Percentiles rank a stretch among this genome's conserved stretches.
Evolutionary conservation across 2,113 vertebrate genomes (phyloP).

Genomic region (Mus spicilegus): DNA sequence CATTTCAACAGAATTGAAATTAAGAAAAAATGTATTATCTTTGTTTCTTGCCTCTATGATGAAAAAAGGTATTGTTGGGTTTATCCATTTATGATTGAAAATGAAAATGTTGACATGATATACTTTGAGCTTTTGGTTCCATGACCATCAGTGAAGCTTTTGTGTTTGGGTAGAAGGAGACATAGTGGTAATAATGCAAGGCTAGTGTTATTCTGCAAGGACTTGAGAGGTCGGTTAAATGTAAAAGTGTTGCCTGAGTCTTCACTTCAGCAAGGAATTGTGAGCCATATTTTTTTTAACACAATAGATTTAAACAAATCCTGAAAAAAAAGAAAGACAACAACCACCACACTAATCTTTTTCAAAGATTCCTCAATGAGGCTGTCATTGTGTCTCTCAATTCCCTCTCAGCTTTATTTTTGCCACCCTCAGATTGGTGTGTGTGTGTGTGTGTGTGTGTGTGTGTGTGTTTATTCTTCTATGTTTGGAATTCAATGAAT

Average conservation of each 20-base stretch:
- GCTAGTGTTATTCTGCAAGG: conserved; percentile 44
- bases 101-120: neutral
- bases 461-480: neutral
- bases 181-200: neutral
- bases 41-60: neutral
- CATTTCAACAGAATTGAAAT: conserved; percentile 49
- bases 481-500: neutral
- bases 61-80: neutral
- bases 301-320: conserved; percentile 59
- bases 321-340: neutral
- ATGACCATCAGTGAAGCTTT: neutral
- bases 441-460: neutral
- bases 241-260: conserved; percentile 37
- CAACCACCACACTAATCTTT: neutral
- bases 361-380: neutral
- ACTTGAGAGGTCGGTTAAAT: conserved; percentile 50
- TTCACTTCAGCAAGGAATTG: conserved; percentile 70
- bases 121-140: neutral
- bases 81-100: conserved; percentile 32
- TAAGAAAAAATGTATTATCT: conserved; percentile 3
- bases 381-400: neutral
- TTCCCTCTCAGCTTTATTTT: neutral
- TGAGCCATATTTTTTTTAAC: conserved; percentile 70
- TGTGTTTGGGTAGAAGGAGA: neutral
- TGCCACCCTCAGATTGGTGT: too few relatives aligned